phyloP scores from a whole-genome alignment of 2,113 vertebrate species.

The Spilogale gracilis region DNA sequence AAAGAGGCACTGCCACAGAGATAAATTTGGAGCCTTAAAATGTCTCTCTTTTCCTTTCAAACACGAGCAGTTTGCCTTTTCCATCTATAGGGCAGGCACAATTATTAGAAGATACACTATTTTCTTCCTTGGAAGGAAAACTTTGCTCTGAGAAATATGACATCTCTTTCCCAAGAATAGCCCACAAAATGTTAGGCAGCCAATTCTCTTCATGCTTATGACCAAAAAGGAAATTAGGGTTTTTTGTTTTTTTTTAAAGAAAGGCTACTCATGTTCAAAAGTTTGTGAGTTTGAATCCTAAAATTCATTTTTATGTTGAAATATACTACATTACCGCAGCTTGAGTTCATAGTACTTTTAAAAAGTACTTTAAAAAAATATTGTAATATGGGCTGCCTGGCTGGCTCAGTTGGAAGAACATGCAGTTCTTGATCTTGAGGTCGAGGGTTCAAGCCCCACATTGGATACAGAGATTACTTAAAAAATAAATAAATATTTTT shows the following conservation, averaged over 20 bases:
- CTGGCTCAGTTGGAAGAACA: background rate
- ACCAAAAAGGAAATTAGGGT: background rate
- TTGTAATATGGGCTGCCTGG: background rate
- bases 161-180: background rate
- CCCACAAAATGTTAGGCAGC: background rate
- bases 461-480: background rate
- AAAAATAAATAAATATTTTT: background rate
- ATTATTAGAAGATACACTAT: background rate
- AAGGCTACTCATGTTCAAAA: background rate
- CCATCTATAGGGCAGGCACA: background rate
- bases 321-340: background rate
- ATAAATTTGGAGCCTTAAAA: background rate
- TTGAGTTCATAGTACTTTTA: background rate
- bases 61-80: background rate
- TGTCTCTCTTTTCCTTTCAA: background rate
- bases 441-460: background rate
- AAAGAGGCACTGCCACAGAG: background rate
- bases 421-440: background rate
- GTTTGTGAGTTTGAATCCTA: background rate
- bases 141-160: background rate
- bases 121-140: slow-evolving; percentile 1
- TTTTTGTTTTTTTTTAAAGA: background rate
- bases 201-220: slow-evolving; percentile 20
- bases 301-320: slow-evolving; percentile 25
- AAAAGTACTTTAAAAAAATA: background rate